These are phyloP conservation scores for Limnothrissa miodon DNA, from an alignment of 2,113 vertebrate genomes.

Conservation along the genomic window DNA sequence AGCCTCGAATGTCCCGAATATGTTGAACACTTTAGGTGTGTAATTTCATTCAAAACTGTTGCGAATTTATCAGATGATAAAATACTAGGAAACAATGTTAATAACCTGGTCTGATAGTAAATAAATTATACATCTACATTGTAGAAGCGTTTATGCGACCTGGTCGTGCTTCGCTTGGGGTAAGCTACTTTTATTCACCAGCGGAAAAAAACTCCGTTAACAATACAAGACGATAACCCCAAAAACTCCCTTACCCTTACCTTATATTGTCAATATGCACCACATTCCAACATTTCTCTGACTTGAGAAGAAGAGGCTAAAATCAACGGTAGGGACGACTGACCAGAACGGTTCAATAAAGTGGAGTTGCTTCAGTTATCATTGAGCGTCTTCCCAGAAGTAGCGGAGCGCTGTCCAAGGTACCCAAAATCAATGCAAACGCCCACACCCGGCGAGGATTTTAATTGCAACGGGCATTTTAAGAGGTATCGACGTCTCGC, in stretches of 20 bases:
- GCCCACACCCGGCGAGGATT: not conserved
- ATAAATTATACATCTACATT: not conserved
- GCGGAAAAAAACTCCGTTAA: too few species aligned
- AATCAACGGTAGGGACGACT: not conserved
- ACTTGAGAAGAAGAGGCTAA: not conserved
- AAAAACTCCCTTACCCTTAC: not conserved
- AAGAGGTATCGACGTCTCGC: not conserved
- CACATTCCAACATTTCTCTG: not conserved
- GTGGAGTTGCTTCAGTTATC: not conserved
- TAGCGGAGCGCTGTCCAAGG: constrained; percentile 33
- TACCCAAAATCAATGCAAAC: constrained; percentile 23
- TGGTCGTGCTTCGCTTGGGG: not conserved
- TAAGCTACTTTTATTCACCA: too few species aligned
- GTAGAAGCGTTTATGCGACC: not conserved
- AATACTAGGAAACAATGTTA: not conserved
- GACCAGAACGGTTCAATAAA: not conserved
- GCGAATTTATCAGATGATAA: not conserved
- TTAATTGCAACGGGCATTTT: not conserved
- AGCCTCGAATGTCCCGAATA: not conserved
- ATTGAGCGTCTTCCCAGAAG: not conserved
- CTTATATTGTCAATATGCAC: not conserved
- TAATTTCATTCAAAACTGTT: not conserved
- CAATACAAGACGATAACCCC: not conserved
- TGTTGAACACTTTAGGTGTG: not conserved
- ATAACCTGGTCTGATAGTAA: not conserved